Conservation (phyloP, 1,140 invertebrate species). For the Eueides isabella region DNA sequence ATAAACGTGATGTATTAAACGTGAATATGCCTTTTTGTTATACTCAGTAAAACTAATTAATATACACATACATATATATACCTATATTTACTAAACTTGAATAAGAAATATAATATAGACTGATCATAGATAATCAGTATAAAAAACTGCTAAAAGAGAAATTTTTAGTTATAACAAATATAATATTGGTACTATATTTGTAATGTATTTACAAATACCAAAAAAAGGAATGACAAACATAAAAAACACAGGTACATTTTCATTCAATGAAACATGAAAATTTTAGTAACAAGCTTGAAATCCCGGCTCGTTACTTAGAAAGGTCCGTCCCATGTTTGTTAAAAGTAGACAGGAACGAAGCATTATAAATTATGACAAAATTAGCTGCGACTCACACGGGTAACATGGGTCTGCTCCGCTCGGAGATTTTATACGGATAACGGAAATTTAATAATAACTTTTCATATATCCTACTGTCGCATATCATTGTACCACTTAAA, state of each 20-base stretch:
- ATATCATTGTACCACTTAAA: slow-evolving; percentile 6
- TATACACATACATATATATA: neutral
- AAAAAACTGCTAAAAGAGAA: too few species aligned
- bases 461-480: slow-evolving; percentile 28
- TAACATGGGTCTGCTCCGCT: slow-evolving; percentile 34
- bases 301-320: slow-evolving; percentile 36
- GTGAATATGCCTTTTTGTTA: neutral
- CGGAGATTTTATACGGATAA: slow-evolving; percentile 40
- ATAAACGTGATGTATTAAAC: neutral
- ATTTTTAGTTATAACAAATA: too few species aligned
- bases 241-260: too few species aligned
- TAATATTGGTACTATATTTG: too few species aligned
- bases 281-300: slow-evolving; percentile 25
- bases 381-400: slow-evolving; percentile 33
- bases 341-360: slow-evolving; percentile 35
- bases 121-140: too few species aligned
- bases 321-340: slow-evolving; percentile 34
- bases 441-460: slow-evolving; percentile 45
- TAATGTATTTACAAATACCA: too few species aligned
- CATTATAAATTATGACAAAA: slow-evolving; percentile 39
- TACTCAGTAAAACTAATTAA: neutral
- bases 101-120: too few species aligned
- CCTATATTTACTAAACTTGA: too few species aligned
- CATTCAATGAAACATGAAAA: slow-evolving; percentile 19
- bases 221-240: too few species aligned